A percentile compares a stretch with the other conserved stretches of the same genome.
These are phyloP conservation scores for Nematopogon swammerdamellus DNA, from an alignment of 2,888 invertebrate genomes.

Conservation along the genomic window DNA sequence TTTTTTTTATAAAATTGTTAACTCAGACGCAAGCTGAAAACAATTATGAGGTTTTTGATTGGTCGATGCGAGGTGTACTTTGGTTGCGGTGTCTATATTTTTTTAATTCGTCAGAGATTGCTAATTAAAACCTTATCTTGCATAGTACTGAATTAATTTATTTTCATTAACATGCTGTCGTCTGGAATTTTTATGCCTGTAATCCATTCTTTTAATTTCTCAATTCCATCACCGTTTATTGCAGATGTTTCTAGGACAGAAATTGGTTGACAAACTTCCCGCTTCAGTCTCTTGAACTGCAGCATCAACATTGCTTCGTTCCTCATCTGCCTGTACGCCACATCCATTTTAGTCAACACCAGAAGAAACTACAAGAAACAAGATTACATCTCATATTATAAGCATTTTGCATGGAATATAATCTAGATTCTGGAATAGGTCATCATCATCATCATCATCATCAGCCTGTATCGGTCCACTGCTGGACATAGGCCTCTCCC, in stretches of 20 bases:
- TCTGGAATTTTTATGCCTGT: background rate
- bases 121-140: no score
- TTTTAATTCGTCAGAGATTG: no score
- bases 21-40: no score
- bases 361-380: slow-evolving; percentile 59
- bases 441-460: no score
- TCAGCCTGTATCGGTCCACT: no score
- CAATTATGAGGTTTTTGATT: slow-evolving; percentile 2
- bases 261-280: slow-evolving; percentile 65
- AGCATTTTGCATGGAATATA: background rate
- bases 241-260: slow-evolving; percentile 73
- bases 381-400: no score
- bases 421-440: background rate
- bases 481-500: no score
- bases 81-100: no score
- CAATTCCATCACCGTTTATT: slow-evolving; percentile 66
- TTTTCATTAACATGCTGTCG: background rate
- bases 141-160: background rate
- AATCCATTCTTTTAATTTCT: slow-evolving; percentile 46
- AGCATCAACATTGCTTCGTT: slow-evolving; percentile 83
- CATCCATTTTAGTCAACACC: slow-evolving; percentile 80
- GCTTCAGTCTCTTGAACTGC: slow-evolving; percentile 66
- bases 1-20: no score
- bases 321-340: slow-evolving; percentile 82
- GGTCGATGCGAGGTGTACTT: no score